phyloP scores from a whole-genome alignment of 2,113 vertebrate species.

The Sterna hirundo region DNA sequence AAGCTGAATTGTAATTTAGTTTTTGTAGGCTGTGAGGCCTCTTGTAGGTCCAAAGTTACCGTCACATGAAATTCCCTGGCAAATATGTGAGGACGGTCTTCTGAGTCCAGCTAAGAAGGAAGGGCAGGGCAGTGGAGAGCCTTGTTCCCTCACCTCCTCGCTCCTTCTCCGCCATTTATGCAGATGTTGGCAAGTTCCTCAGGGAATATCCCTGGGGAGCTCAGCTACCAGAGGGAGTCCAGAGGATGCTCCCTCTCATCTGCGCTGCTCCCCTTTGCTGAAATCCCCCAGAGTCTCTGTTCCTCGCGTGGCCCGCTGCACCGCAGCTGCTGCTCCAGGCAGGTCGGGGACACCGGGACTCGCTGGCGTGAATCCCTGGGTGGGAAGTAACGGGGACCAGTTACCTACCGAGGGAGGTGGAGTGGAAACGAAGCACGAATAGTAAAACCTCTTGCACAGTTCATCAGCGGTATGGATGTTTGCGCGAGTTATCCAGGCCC shows the following conservation, averaged over 20 bases:
- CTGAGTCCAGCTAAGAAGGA: neutral
- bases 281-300: neutral
- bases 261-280: neutral
- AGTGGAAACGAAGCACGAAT: rapidly evolving
- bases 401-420: neutral
- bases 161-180: neutral
- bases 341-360: neutral
- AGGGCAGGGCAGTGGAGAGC: neutral
- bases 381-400: neutral
- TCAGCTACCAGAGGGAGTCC: neutral
- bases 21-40: neutral
- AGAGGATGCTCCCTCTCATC: neutral
- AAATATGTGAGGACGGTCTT: neutral
- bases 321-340: neutral
- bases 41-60: neutral
- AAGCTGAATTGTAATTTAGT: neutral
- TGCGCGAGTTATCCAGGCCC: neutral
- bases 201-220: neutral
- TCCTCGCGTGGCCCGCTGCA: rapidly evolving
- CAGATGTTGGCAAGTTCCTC: neutral
- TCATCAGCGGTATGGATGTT: rapidly evolving
- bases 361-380: neutral
- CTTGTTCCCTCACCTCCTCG: neutral
- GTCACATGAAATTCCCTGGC: neutral
- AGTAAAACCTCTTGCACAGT: neutral